Evolutionary conservation across 2,888 invertebrate species (phyloP).

Genomic region (Argyresthia albistria): DNA sequence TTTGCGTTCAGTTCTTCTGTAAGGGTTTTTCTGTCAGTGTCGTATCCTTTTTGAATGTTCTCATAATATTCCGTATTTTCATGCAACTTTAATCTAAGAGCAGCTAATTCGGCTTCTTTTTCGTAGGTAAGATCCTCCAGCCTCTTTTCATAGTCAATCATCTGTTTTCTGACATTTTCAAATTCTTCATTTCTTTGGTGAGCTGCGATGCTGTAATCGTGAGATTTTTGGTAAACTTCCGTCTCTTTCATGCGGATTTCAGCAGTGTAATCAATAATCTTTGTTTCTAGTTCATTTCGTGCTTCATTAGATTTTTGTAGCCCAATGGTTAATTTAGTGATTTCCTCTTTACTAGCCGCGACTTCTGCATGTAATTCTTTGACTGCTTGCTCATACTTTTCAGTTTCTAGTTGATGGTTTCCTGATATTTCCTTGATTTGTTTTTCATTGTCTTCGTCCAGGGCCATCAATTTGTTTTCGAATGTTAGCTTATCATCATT

Average conservation of each 20-base stretch:
- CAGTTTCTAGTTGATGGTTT: slow-evolving; percentile 25
- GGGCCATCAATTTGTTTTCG: slow-evolving; percentile 51
- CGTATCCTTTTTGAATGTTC: slow-evolving; percentile 28
- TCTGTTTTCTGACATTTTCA: slow-evolving; percentile 46
- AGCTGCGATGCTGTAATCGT: slow-evolving; percentile 40
- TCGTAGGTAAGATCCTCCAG: slow-evolving; percentile 61
- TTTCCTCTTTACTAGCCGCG: slow-evolving; percentile 24
- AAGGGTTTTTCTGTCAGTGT: slow-evolving; percentile 34
- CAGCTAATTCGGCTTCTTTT: slow-evolving; percentile 68
- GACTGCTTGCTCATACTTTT: slow-evolving; percentile 26
- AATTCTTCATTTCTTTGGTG: slow-evolving; percentile 52
- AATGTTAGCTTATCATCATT: slow-evolving; percentile 56
- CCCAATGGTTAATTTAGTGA: slow-evolving; percentile 8
- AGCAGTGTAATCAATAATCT: slow-evolving; percentile 32
- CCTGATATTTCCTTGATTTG: slow-evolving; percentile 34
- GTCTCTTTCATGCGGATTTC: slow-evolving; percentile 44
- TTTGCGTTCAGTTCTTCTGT: slow-evolving; percentile 48
- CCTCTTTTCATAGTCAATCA: slow-evolving; percentile 52
- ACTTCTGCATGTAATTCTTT: slow-evolving; percentile 35
- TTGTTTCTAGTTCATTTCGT: slow-evolving; percentile 31
- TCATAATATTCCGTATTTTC: slow-evolving; percentile 48
- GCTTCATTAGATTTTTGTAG: slow-evolving; percentile 28
- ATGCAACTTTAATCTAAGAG: slow-evolving; percentile 64
- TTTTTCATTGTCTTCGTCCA: slow-evolving; percentile 61
- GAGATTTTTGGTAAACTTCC: slow-evolving; percentile 53